Evolutionary conservation across 2,888 invertebrate genomes (phyloP).

Genomic region (Hedychridium roseum): DNA sequence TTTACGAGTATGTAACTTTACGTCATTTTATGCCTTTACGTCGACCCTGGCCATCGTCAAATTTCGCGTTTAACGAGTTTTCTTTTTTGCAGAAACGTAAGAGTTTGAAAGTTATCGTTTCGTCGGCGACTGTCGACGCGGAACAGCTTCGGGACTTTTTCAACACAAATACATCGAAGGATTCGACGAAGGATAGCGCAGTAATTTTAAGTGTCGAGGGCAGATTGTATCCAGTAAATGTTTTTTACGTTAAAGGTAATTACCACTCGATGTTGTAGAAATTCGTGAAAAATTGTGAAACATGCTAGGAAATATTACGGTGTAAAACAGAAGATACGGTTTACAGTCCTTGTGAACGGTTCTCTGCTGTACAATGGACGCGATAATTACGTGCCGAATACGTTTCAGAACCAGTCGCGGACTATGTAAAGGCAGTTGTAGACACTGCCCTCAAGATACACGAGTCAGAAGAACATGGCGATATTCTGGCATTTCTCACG

Average conservation of each 20-base stretch:
- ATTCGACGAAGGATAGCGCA: conserved; percentile 72
- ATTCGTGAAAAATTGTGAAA: too few species aligned
- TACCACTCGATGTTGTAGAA: too few species aligned
- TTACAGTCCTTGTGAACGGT: too few species aligned
- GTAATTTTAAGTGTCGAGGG: conserved; percentile 89
- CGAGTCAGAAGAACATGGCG: conserved; percentile 81
- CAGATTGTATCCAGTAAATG: conserved; percentile 84
- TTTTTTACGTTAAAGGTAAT: conserved; percentile 80
- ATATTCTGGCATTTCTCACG: conserved; percentile 91
- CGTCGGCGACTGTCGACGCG: conserved; percentile 96
- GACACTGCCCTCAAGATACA: conserved; percentile 92
- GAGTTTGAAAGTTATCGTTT: conserved; percentile 84
- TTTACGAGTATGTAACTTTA: conserved; percentile 68
- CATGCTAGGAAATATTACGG: too few species aligned
- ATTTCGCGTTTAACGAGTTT: not conserved
- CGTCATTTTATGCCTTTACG: not conserved
- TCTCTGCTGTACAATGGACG: too few species aligned
- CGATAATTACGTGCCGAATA: too few species aligned
- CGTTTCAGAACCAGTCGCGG: conserved; percentile 80
- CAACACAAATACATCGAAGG: conserved; percentile 66
- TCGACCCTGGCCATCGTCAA: too few species aligned
- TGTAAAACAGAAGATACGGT: too few species aligned
- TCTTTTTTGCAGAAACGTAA: conserved; percentile 72
- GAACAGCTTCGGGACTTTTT: conserved; percentile 84
- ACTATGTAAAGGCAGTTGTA: conserved; percentile 87